Conservation (phyloP, 2,888 invertebrate genomes). For the Phortica okadai region DNA sequence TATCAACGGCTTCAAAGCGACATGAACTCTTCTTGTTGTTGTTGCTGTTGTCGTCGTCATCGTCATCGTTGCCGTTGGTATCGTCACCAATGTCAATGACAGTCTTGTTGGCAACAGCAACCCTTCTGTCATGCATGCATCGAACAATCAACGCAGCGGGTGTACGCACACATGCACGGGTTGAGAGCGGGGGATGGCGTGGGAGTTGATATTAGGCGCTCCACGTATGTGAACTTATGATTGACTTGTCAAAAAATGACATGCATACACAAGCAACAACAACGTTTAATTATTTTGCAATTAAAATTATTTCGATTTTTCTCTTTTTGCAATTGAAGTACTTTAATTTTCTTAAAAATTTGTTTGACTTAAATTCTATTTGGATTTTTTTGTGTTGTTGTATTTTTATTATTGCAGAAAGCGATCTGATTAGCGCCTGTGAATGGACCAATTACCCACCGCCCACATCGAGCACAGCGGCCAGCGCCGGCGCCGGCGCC, state of each 20-base stretch:
- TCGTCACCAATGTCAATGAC: neutral
- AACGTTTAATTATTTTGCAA: constrained; percentile 24
- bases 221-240: neutral
- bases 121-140: constrained; percentile 17
- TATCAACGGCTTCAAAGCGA: constrained; percentile 9
- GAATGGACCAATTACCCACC: constrained; percentile 81
- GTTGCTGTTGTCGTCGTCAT: neutral
- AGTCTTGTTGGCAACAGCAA: neutral
- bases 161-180: constrained; percentile 26
- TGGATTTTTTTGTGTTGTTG: neutral
- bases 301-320: neutral
- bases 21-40: neutral
- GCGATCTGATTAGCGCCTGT: constrained; percentile 80
- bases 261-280: constrained; percentile 9
- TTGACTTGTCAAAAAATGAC: constrained; percentile 29
- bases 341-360: neutral
- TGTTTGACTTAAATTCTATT: neutral
- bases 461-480: constrained; percentile 73
- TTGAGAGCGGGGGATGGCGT: neutral
- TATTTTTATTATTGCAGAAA: constrained; percentile 76
- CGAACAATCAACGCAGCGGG: constrained; percentile 10
- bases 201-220: neutral
- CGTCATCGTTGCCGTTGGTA: neutral
- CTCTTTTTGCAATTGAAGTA: neutral
- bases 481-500: constrained; percentile 46